Conservation (phyloP, 2,113 vertebrate species). For the Bos indicus region DNA sequence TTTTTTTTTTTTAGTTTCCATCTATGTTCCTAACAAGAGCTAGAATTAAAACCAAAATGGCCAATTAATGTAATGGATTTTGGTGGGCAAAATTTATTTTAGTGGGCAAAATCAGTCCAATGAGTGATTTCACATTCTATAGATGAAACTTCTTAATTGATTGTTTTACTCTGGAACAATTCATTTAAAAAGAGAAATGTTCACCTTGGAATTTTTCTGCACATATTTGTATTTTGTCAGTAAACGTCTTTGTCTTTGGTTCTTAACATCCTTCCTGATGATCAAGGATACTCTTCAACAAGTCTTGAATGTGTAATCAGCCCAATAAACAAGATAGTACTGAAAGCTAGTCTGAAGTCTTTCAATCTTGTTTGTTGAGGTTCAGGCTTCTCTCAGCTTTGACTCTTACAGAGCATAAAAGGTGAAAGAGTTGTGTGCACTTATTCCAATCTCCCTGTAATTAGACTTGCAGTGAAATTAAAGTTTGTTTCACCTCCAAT, state of each 20-base stretch:
- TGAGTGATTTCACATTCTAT: not conserved
- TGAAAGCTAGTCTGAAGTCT: conserved; percentile 42
- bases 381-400: conserved; percentile 25
- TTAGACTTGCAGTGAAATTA: conserved; percentile 49
- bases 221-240: conserved; percentile 32
- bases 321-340: conserved; percentile 8
- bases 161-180: conserved; percentile 15
- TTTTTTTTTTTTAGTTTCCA: not conserved
- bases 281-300: conserved; percentile 34
- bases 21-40: not conserved
- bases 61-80: conserved; percentile 16
- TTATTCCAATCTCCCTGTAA: conserved; percentile 20
- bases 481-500: not conserved
- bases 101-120: not conserved
- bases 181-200: conserved; percentile 39
- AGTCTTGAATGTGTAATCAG: conserved; percentile 43
- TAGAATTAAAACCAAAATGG: conserved; percentile 5
- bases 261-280: conserved; percentile 32
- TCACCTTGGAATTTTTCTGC: conserved; percentile 43
- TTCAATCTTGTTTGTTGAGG: not conserved
- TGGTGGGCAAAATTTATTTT: not conserved
- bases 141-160: conserved; percentile 23
- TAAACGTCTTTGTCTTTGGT: conserved; percentile 36
- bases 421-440: not conserved
- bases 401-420: not conserved